These are phyloP conservation scores for Hemibagrus wyckioides DNA, from an alignment of 2,113 vertebrate genomes.

Conservation along the genomic window DNA sequence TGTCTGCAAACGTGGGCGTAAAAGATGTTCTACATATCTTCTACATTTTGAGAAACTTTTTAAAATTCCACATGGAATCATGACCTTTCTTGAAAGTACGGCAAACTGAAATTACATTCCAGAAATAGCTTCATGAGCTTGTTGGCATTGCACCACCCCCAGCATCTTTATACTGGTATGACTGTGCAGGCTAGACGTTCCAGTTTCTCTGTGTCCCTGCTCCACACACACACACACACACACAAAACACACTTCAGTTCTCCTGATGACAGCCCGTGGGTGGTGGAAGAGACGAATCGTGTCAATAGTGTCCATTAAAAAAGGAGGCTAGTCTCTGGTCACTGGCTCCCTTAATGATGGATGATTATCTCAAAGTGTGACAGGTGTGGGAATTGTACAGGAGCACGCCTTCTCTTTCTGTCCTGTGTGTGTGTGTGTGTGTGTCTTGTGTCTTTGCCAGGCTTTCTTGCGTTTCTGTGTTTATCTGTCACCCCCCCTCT, in stretches of 20 bases:
- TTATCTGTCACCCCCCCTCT: constrained; percentile 23
- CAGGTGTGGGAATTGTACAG: constrained; percentile 81
- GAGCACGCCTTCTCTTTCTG: constrained; percentile 59
- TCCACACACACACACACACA: constrained; percentile 31
- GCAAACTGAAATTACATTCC: constrained; percentile 38
- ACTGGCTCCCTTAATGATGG: constrained; percentile 85
- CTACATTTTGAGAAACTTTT: constrained; percentile 25
- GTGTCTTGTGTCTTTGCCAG: constrained; percentile 40
- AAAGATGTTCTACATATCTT: constrained; percentile 32
- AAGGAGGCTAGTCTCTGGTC: constrained; percentile 92
- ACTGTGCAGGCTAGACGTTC: constrained; percentile 40
- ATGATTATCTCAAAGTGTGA: constrained; percentile 95
- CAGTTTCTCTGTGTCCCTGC: constrained; percentile 33
- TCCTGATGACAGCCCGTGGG: constrained; percentile 83
- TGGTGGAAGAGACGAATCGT: constrained; percentile 89
- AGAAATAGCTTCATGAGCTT: constrained; percentile 46
- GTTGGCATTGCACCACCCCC: constrained; percentile 47
- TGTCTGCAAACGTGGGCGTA: background rate
- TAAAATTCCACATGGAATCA: constrained; percentile 39
- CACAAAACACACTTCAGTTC: constrained; percentile 39
- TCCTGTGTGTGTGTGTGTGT: constrained; percentile 10
- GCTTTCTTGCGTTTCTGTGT: constrained; percentile 43
- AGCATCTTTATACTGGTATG: constrained; percentile 42
- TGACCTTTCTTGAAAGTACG: constrained; percentile 40
- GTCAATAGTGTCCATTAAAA: constrained; percentile 92